Conservation (phyloP, 1,140 invertebrate genomes). For the Philotrypesis tridentata region DNA sequence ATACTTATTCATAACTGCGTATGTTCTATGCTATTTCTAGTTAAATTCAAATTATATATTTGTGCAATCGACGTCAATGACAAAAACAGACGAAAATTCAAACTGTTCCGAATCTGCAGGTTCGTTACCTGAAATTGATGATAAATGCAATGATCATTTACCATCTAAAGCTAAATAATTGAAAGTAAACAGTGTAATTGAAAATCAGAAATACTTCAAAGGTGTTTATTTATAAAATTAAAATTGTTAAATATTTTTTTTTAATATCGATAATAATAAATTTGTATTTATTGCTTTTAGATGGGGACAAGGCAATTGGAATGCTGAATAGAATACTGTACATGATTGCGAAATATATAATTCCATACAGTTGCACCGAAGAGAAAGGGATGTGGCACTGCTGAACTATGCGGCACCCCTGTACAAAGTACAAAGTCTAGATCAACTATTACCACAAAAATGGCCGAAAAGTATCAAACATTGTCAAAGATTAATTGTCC, state of each 20-base stretch:
- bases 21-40: no score
- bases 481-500: constrained; percentile 53
- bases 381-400: constrained; percentile 65
- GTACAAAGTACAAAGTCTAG: constrained; percentile 64
- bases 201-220: not conserved
- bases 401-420: constrained; percentile 54
- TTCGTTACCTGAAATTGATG: no score
- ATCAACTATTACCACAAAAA: constrained; percentile 53
- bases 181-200: not conserved
- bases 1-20: no score
- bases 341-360: constrained; percentile 66
- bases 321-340: constrained; percentile 53
- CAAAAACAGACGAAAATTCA: no score
- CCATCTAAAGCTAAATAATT: no score
- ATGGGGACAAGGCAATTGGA: not conserved
- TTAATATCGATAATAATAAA: not conserved
- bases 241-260: not conserved
- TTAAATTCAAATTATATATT: no score
- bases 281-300: not conserved
- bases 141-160: no score
- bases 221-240: no score
- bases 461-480: constrained; percentile 60
- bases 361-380: constrained; percentile 66
- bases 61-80: no score
- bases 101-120: no score